These are phyloP conservation scores for Tetanocera ferruginea DNA, from an alignment of 2,888 invertebrate species.

Conservation along the genomic window DNA sequence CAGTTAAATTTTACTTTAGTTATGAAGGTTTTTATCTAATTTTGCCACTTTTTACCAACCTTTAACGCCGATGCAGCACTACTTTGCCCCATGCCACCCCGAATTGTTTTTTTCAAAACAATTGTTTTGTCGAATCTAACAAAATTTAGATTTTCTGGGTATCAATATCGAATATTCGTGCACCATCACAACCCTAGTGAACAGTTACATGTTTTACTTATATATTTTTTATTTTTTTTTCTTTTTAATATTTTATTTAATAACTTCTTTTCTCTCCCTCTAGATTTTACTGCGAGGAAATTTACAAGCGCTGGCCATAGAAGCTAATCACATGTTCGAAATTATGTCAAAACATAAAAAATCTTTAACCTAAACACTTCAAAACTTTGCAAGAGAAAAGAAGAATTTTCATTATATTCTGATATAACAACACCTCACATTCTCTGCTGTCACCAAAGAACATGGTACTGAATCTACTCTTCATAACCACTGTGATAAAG, in stretches of 20 bases:
- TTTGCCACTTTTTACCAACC: no score
- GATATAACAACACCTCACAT: background rate
- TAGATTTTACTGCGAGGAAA: slow-evolving; percentile 25
- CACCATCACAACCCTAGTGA: no score
- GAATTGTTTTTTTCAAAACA: no score
- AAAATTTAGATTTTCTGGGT: no score
- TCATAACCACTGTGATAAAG: slow-evolving; percentile 84
- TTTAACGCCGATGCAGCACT: no score
- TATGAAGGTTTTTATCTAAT: no score
- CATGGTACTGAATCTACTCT: slow-evolving; percentile 82
- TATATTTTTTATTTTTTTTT: no score
- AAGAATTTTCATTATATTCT: background rate
- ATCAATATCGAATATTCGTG: no score
- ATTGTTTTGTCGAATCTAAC: no score
- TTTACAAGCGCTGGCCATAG: background rate
- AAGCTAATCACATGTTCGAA: slow-evolving; percentile 48
- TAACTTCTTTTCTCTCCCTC: slow-evolving; percentile 31
- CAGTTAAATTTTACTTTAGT: no score
- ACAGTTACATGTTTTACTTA: no score
- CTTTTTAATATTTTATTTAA: background rate
- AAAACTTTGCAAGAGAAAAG: background rate
- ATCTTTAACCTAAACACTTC: background rate
- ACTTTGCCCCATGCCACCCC: no score
- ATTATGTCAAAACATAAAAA: background rate
- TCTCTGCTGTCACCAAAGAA: slow-evolving; percentile 41